Conservation (phyloP, 2,113 vertebrate species). For the Nanger granti region DNA sequence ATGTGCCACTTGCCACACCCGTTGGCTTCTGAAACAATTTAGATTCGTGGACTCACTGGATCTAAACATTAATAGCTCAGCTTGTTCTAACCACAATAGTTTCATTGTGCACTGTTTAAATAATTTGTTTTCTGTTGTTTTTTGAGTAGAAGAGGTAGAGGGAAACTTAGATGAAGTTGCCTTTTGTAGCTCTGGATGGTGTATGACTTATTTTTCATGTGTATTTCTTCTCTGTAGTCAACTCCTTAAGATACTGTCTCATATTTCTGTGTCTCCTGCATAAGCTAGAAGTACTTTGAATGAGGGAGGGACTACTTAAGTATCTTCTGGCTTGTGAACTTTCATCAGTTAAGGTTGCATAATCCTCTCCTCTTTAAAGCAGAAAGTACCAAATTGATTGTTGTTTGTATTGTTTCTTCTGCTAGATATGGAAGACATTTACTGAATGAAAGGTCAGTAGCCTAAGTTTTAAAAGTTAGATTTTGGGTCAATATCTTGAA, state of each 20-base stretch:
- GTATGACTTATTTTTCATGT: background rate
- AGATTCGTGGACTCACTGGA: background rate
- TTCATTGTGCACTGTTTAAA: background rate
- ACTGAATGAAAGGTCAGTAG: background rate
- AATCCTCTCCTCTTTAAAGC: background rate
- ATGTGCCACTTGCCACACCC: background rate
- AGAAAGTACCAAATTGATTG: background rate
- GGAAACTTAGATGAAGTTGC: background rate
- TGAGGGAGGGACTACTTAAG: background rate
- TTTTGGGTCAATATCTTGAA: background rate
- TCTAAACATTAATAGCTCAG: background rate
- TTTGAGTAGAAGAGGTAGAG: background rate
- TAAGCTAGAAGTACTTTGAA: background rate
- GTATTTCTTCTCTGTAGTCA: background rate
- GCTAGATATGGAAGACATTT: background rate
- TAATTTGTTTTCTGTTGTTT: background rate
- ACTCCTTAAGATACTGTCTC: background rate
- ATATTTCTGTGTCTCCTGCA: background rate
- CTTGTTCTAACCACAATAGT: background rate
- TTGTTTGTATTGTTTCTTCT: conserved; percentile 16
- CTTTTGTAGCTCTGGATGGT: background rate
- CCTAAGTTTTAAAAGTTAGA: background rate
- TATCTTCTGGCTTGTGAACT: background rate
- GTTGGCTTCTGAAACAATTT: background rate
- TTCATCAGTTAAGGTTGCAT: background rate